Percentiles rank a stretch among this genome's conserved stretches.
Conservation (phyloP, 2,888 invertebrate genomes). For the Dicyrtoma fusca region DNA sequence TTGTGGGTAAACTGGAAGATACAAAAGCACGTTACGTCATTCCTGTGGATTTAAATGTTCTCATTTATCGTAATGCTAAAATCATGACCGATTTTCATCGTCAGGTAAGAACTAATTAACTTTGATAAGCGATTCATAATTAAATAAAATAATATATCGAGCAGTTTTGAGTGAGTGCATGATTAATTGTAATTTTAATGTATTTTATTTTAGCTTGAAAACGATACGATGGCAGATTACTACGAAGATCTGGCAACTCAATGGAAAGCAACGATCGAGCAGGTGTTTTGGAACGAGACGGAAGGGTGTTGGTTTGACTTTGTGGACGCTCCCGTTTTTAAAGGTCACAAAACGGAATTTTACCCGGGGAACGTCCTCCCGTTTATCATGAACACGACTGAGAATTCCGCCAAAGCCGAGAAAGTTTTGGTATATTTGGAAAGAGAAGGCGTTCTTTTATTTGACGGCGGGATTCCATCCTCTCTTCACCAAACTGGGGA, state of each 20-base stretch:
- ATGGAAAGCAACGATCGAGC: conserved; percentile 68
- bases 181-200: neutral
- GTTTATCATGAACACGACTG: conserved; percentile 67
- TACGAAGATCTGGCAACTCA: conserved; percentile 65
- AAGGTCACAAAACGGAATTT: conserved; percentile 70
- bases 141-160: neutral
- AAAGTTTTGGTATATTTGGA: conserved; percentile 71
- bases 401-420: neutral
- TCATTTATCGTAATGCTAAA: conserved; percentile 71
- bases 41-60: conserved; percentile 81
- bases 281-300: conserved; percentile 74
- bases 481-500: conserved; percentile 45
- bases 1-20: conserved; percentile 66
- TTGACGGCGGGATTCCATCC: conserved; percentile 20
- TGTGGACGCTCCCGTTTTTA: conserved; percentile 67
- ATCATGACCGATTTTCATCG: conserved; percentile 68
- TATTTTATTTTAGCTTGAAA: too few relatives aligned
- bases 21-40: conserved; percentile 70
- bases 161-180: neutral
- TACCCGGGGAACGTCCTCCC: conserved; percentile 75
- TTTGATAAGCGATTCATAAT: too few relatives aligned
- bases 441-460: conserved; percentile 65
- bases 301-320: conserved; percentile 82
- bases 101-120: conserved; percentile 58
- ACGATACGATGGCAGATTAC: conserved; percentile 57